Evolutionary conservation across 2,888 invertebrate genomes (phyloP).

Genomic region (Scelioninae gen. 1): DNA sequence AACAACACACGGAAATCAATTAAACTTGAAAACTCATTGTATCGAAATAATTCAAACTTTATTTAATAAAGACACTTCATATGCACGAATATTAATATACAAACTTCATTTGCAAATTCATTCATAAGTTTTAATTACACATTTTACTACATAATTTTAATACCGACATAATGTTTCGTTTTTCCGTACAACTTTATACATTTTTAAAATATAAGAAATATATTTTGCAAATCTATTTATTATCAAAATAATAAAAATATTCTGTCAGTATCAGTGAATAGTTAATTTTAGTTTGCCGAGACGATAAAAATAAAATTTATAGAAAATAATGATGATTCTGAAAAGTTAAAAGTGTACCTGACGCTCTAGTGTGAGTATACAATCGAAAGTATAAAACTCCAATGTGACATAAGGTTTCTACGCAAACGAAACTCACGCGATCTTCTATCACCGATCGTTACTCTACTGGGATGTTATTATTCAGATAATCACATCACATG

Average conservation of each 20-base stretch:
- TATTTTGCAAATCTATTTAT: neutral
- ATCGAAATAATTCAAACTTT: slow-evolving; percentile 14
- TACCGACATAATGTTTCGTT: neutral
- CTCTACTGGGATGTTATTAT: slow-evolving; percentile 62
- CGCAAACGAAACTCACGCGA: slow-evolving; percentile 67
- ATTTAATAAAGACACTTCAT: slow-evolving; percentile 12
- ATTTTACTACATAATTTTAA: slow-evolving; percentile 8
- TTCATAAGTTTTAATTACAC: slow-evolving; percentile 8
- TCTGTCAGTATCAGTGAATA: no score
- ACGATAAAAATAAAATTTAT: no score
- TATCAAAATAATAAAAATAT: no score
- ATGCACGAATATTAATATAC: slow-evolving; percentile 11
- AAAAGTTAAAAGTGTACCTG: neutral
- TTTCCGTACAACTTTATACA: neutral
- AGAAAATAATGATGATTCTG: no score
- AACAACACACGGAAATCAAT: neutral
- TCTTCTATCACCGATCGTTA: slow-evolving; percentile 66
- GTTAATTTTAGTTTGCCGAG: no score
- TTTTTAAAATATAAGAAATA: neutral
- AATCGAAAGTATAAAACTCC: slow-evolving; percentile 32
- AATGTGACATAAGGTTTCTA: slow-evolving; percentile 70
- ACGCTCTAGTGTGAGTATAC: neutral
- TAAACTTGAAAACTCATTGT: slow-evolving; percentile 10
- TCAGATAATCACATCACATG: slow-evolving; percentile 66
- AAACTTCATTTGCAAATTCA: slow-evolving; percentile 20